Evolutionary conservation across 2,797 vertebrate species (phyloP).

Genomic region (Notoglanidium macrostoma): DNA sequence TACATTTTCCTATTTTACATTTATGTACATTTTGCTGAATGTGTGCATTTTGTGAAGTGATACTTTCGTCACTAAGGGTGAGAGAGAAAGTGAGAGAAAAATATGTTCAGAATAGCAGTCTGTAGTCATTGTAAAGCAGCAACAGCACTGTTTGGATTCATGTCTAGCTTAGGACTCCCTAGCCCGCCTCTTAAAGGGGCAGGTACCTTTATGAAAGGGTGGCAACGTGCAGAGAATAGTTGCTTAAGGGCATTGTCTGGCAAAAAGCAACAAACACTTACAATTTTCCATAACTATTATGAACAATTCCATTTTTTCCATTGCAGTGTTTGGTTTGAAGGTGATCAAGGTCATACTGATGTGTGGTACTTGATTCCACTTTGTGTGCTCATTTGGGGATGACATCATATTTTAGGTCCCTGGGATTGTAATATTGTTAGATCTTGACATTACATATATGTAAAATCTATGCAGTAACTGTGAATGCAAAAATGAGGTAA

Average conservation of each 20-base stretch:
- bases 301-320: too few species aligned
- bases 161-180: slow-evolving; percentile 62
- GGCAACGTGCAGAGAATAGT: slow-evolving; percentile 53
- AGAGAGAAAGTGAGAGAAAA: slow-evolving; percentile 27
- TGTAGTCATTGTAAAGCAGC: slow-evolving; percentile 78
- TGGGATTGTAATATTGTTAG: slow-evolving; percentile 25
- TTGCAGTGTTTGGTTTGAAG: not conserved
- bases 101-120: slow-evolving; percentile 63
- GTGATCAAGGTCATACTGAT: not conserved
- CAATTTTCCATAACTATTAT: not conserved
- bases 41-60: slow-evolving; percentile 42
- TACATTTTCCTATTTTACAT: not conserved
- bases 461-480: not conserved
- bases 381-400: slow-evolving; percentile 39
- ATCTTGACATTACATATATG: not conserved
- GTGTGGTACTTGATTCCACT: slow-evolving; percentile 18
- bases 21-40: slow-evolving; percentile 35
- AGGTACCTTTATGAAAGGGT: slow-evolving; percentile 56
- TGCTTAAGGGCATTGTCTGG: not conserved
- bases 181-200: slow-evolving; percentile 81
- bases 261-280: slow-evolving; percentile 7
- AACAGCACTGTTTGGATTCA: slow-evolving; percentile 71
- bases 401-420: slow-evolving; percentile 58
- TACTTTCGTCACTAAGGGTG: slow-evolving; percentile 52
- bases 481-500: not conserved